Evolutionary conservation across 2,797 vertebrate genomes (phyloP), one percentile per base, ranked within the genome.

Genomic region (Gadopsis marmoratus): DNA sequence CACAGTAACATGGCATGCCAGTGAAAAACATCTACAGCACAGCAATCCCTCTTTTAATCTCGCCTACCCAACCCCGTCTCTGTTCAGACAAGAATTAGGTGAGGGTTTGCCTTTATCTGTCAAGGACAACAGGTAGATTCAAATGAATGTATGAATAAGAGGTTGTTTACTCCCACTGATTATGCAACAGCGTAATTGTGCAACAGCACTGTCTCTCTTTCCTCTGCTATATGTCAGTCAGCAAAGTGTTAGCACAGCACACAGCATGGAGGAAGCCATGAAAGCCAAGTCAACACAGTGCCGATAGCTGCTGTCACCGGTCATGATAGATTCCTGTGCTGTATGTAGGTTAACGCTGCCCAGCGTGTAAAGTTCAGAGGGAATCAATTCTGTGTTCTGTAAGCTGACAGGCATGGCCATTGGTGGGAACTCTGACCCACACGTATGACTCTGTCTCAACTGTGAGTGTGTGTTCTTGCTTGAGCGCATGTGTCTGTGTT

Each of bases 341-440:
- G 74, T 50, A 84, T 92, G 76, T 84, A 78, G 84, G 90, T 92
- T 91, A 88, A 83, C 85, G 79, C 83, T 71, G 43, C 37, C 29
- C 64, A 74, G 73, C 6, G 90, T 90, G 69, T 89, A 89, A 94
- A 93, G 93, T 93, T 89, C 92, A 93, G 73, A 83, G 73, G 61
- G 61, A 87, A 90, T 91, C 85, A 85, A 77, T 79, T 54, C 19
- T 78, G 71, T 64, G 78, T 76, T 74, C 56, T 81, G 73, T 76
- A 81, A 88, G 80, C 48, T 64, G 61, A 53, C 70, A 84, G 89
- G 86, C 61, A 67, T 85, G 80, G 76, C 59, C 50, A 79, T 64
- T 70, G 62, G 41, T 16, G 9, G 55, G 85, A 88, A 84, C 89
- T 90, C 76, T 87, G 83, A 84, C 82, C 86, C 21, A 5, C 65